Evolutionary conservation across 2,888 invertebrate genomes (phyloP), one percentile per base, ranked within the genome.

Genomic region (Drosophila quinaria): DNA sequence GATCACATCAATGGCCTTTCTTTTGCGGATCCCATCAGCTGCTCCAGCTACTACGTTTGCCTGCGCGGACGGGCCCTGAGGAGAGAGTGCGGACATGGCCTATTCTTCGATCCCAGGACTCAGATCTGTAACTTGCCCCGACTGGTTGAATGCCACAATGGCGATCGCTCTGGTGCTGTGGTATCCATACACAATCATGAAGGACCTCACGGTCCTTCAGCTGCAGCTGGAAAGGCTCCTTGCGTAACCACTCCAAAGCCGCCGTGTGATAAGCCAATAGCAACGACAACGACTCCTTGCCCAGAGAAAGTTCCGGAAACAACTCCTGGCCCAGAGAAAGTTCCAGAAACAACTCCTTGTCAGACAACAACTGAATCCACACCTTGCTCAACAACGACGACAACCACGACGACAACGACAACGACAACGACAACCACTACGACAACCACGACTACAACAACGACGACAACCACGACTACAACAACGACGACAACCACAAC

Each of bases 11-110:
- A 74, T 56, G 80, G 80, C 2, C 63, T 78, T 22, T 69, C 71
- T 0, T 70, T 81, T 54, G 60, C 70, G 35, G 80, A 80, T 59
- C 70, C 81, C 19, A 51, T 66, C 1, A 81, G 80, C 71, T 80
- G 80, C 33, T 74, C 81, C 46, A 70, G 74, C 65, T 80, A 74
- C 50, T 80, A 74, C 55, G 64, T 80, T 8, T 80, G 80, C 46
- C 33, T 81, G 4, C 74, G 81, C 9, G 80, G 80, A 31, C 74
- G 70, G 10, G 78, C 81, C 0, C 9, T 74, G 6, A 64, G 70
- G 25, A 67, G 63, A 22, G 70, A 71, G 15, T 80, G 80, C 50
- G 33, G 31, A 1, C 81, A 74, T 44, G 78, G 74, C 5, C 67
- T 80, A 0, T 71, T 10, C 22, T 78, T 78, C 6, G 78, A 78